Conservation (phyloP, 2,888 invertebrate genomes). For the Seira musarum region DNA sequence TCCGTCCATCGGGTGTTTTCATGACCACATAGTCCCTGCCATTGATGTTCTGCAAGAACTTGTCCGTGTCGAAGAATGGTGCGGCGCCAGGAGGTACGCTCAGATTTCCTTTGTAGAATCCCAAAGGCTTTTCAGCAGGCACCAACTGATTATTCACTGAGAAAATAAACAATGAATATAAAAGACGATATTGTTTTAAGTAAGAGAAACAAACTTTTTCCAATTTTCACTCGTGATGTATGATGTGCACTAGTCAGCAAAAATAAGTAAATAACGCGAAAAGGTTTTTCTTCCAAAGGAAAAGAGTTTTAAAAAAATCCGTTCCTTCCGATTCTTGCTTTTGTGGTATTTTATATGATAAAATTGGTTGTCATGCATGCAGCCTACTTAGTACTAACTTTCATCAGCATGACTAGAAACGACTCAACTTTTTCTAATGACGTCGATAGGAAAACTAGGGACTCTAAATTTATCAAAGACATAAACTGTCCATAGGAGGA, state of each 20-base stretch:
- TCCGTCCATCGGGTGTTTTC: conserved; percentile 69
- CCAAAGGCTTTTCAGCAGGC: conserved; percentile 65
- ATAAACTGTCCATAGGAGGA: conserved; percentile 1
- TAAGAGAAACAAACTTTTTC: background rate
- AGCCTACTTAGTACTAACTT: too few species aligned
- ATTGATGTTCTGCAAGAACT: conserved; percentile 69
- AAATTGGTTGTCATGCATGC: conserved; percentile 9
- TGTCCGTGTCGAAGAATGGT: conserved; percentile 69
- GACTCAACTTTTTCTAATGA: conserved; percentile 6
- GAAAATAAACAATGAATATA: conserved; percentile 31
- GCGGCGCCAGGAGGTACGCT: conserved; percentile 67
- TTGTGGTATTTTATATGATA: background rate
- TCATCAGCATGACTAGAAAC: conserved; percentile 6
- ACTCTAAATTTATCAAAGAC: conserved; percentile 20
- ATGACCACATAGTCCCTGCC: conserved; percentile 70
- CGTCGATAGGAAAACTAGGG: background rate
- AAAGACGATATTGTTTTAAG: background rate
- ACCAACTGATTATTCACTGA: conserved; percentile 68
- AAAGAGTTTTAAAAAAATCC: background rate
- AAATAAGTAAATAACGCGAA: conserved; percentile 3
- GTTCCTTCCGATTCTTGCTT: background rate
- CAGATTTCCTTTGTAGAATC: conserved; percentile 69
- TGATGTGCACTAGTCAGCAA: background rate
- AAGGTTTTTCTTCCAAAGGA: background rate
- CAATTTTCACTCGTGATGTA: conserved; percentile 20